A percentile compares a stretch with the other conserved stretches of the same genome.
phyloP scores from a whole-genome alignment of 2,888 invertebrate species.

The Epinotia brunnichana region DNA sequence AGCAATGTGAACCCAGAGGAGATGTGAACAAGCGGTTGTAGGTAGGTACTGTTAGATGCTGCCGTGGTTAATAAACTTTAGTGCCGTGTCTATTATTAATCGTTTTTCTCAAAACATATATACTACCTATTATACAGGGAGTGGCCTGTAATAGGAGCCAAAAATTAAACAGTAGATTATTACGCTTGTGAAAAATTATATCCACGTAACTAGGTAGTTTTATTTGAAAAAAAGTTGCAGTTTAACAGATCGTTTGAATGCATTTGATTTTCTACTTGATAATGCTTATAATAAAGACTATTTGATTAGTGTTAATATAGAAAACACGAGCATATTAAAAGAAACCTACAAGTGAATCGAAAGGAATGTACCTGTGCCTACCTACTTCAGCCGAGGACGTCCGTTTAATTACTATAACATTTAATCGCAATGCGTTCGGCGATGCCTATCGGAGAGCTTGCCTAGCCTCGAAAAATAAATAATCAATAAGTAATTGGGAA shows the following conservation, averaged over 20 bases:
- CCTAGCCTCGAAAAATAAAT: not conserved
- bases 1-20: not conserved
- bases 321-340: not conserved
- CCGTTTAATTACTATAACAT: not conserved
- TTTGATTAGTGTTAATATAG: not conserved
- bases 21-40: not conserved
- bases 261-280: not conserved
- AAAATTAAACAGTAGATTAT: too few relatives aligned
- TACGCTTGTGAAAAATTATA: too few relatives aligned
- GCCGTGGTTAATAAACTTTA: not conserved
- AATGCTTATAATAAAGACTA: not conserved
- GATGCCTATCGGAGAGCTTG: not conserved
- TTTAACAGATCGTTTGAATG: not conserved
- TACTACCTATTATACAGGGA: too few relatives aligned
- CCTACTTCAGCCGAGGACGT: not conserved
- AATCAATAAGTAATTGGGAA: constrained; percentile 10
- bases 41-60: not conserved
- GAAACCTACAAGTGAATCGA: not conserved
- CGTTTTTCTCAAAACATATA: not conserved
- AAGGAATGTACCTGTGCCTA: not conserved
- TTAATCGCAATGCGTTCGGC: constrained; percentile 1
- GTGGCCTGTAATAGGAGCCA: too few relatives aligned
- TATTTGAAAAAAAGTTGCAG: too few relatives aligned
- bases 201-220: too few relatives aligned
- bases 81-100: not conserved